Conservation (phyloP, 2,888 invertebrate genomes). For the Blera fallax region DNA sequence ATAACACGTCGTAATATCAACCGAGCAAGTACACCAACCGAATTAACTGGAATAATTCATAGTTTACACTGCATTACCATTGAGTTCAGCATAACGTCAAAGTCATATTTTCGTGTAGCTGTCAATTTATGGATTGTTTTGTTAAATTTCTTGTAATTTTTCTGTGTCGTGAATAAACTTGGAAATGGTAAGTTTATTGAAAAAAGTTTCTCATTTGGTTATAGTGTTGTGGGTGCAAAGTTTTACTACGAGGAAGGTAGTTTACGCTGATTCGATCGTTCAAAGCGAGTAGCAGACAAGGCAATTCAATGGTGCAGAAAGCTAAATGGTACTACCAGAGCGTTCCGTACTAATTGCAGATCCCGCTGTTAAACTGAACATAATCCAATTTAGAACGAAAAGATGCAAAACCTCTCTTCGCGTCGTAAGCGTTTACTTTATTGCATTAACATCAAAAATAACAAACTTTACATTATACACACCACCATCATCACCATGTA, state of each 20-base stretch:
- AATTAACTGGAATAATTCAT: background rate
- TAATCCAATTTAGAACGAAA: background rate
- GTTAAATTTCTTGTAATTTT: background rate
- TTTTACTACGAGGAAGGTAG: background rate
- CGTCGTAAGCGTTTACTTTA: slow-evolving; percentile 37
- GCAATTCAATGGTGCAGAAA: too few relatives aligned
- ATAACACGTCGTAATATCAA: background rate
- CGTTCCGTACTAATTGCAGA: too few relatives aligned
- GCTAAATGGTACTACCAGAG: too few relatives aligned
- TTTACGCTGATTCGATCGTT: too few relatives aligned
- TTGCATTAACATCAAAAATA: slow-evolving; percentile 50
- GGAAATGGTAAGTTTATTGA: slow-evolving; percentile 6
- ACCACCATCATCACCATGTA: background rate
- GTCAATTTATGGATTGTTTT: slow-evolving; percentile 1
- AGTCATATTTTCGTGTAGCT: background rate
- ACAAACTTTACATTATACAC: slow-evolving; percentile 42
- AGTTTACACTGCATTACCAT: background rate
- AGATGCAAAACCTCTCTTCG: background rate
- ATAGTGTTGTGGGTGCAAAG: background rate
- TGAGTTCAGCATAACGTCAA: background rate
- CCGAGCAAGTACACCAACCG: slow-evolving; percentile 5
- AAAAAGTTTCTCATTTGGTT: background rate
- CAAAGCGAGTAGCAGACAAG: too few relatives aligned
- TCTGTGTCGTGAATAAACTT: background rate
- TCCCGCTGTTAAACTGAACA: too few relatives aligned